Evolutionary conservation across 2,113 vertebrate species (phyloP), one percentile per base, ranked within the genome.

Genomic region (Bubo scandiacus): DNA sequence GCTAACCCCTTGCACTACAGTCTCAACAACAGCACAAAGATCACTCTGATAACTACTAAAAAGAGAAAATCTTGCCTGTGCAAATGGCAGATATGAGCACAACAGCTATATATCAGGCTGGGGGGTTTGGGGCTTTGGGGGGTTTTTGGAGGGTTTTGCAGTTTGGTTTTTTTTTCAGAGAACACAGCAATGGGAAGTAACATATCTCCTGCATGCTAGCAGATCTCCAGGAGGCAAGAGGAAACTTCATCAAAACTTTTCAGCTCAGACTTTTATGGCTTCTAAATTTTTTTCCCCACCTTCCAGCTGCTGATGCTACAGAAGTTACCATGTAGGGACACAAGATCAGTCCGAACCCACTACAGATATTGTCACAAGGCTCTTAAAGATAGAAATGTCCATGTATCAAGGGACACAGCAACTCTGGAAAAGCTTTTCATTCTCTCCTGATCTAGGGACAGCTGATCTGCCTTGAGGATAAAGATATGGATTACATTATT

Each of bases 401-500:
- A 0, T 0, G 1, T 49, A 86, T 84, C 80, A 83, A 92, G 86
- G 47, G 52, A 83, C 55, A 67, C 4, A 27, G 36, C 26, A 94
- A 81, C 77, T 86, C 40, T 22, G 71, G 94, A 90, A 59, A 27
- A 84, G 47, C 27, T 81, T 95, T 95, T 81, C 54, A 79, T 82
- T 91, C 77, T 79, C 73, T 61, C n/a, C 68, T 65, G 52, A 72
- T 89, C 75, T 84, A 94, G 73, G 26, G 61, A 84, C 25, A 89
- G 43, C 21, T 67, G 42, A 91, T 96, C 68, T 89, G 80, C 68
- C 84, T 81, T 63, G 61, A 91, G 68, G 86, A 65, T 91, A 62
- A 78, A 90, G 57, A 92, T 73, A 81, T 22, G 27, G 57, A 89
- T 89, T 91, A 81, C 38, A 72, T 95, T 92, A 89, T 79, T 94